Percentiles rank a stretch among this genome's conserved stretches.
Evolutionary conservation across 2,888 invertebrate species (phyloP).

Genomic region (Vannuccia rotundouncinata): DNA sequence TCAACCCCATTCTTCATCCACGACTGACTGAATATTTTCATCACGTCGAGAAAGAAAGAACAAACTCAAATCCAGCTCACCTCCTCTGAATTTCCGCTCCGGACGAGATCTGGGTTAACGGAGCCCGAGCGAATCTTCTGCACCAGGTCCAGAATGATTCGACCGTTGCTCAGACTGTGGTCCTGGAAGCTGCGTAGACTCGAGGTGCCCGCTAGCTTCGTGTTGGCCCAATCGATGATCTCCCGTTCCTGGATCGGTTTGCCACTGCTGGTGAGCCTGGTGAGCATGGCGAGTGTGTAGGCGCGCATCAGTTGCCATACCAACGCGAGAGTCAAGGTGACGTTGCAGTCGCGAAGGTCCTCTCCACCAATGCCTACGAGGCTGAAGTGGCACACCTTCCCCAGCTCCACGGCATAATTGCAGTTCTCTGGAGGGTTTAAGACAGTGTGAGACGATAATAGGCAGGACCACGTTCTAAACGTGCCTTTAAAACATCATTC

Average conservation of each 20-base stretch:
- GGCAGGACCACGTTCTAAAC: no score
- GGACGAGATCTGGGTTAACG: slow-evolving; percentile 84
- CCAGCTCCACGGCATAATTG: slow-evolving; percentile 93
- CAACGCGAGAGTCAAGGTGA: slow-evolving; percentile 66
- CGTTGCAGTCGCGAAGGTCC: slow-evolving; percentile 74
- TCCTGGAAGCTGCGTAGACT: slow-evolving; percentile 66
- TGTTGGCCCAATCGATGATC: slow-evolving; percentile 94
- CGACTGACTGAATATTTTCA: no score
- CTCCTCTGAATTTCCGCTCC: slow-evolving; percentile 70
- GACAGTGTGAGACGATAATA: no score
- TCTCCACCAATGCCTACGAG: slow-evolving; percentile 94
- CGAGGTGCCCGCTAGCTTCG: slow-evolving; percentile 61
- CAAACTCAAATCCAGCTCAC: slow-evolving; percentile 60
- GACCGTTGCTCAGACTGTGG: slow-evolving; percentile 74
- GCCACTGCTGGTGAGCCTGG: slow-evolving; percentile 66
- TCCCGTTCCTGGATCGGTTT: slow-evolving; percentile 82
- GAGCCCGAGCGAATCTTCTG: slow-evolving; percentile 91
- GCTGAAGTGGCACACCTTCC: slow-evolving; percentile 84
- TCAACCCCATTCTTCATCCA: no score
- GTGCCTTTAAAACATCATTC: no score
- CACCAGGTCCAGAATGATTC: slow-evolving; percentile 87
- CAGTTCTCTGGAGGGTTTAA: slow-evolving; percentile 75
- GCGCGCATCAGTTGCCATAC: slow-evolving; percentile 99
- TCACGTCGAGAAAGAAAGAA: slow-evolving; percentile 21
- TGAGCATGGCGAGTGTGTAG: slow-evolving; percentile 85